Percentiles rank a stretch among this genome's conserved stretches.
Conservation (phyloP, 2,113 vertebrate species). For the Aegotheles bennettii region DNA sequence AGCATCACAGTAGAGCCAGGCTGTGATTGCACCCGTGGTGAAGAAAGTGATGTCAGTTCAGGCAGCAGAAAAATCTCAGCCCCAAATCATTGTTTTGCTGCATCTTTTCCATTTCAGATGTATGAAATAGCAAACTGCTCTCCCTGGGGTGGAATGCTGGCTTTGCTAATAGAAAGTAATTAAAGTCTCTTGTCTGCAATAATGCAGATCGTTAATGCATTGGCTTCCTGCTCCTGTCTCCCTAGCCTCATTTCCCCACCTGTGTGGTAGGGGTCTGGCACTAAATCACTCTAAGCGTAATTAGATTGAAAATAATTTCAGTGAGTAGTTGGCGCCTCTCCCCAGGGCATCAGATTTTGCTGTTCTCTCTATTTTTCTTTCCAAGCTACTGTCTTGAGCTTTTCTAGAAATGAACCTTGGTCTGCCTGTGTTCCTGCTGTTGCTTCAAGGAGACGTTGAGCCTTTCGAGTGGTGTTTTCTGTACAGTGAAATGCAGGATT, state of each 20-base stretch:
- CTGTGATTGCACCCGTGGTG: background rate
- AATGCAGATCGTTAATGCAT: conserved; percentile 40
- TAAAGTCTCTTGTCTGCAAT: conserved; percentile 34
- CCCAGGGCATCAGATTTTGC: background rate
- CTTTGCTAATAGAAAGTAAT: conserved; percentile 59
- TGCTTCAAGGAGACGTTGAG: background rate
- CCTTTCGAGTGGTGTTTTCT: background rate
- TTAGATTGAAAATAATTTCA: conserved; percentile 51
- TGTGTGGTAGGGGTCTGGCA: conserved; percentile 28
- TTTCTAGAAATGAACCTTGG: background rate
- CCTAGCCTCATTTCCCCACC: conserved; percentile 36
- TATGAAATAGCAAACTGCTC: background rate
- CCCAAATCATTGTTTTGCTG: background rate
- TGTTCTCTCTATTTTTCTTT: conserved; percentile 13
- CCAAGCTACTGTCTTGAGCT: background rate
- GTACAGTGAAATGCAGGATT: background rate
- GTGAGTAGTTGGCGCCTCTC: background rate
- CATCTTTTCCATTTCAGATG: background rate
- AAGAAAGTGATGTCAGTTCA: background rate
- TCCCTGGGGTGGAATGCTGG: background rate
- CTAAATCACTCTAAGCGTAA: conserved; percentile 49
- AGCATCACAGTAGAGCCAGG: background rate
- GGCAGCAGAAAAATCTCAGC: background rate
- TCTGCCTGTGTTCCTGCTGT: background rate
- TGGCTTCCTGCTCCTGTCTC: conserved; percentile 46